These are phyloP conservation scores for Muntiacus reevesi DNA, from an alignment of 2,113 vertebrate species.

Conservation along the genomic window DNA sequence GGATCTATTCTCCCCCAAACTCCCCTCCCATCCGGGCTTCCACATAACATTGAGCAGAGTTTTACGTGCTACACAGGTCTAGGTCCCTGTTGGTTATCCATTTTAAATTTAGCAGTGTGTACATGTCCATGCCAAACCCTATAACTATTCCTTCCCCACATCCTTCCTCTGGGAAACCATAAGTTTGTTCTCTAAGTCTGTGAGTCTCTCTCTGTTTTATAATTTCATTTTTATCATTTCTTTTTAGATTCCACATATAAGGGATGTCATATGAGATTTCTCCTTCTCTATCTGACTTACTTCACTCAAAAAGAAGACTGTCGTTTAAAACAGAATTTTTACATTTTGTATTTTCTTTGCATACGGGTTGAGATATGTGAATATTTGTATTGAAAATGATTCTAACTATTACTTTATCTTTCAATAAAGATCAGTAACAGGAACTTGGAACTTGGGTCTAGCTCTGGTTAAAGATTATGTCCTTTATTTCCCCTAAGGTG, in stretches of 20 bases:
- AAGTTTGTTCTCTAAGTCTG: background rate
- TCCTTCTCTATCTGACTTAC: background rate
- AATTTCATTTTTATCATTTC: background rate
- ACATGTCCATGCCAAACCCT: background rate
- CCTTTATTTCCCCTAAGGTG: background rate
- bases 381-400: background rate
- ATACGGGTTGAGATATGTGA: background rate
- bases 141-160: background rate
- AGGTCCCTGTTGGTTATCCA: background rate
- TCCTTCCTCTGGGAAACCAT: background rate
- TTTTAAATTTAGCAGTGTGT: background rate
- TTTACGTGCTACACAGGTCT: background rate
- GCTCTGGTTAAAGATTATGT: background rate
- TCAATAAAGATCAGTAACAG: background rate
- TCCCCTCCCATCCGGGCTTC: background rate
- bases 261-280: background rate
- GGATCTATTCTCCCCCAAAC: background rate
- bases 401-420: background rate
- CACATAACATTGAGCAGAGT: background rate
- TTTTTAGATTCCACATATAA: background rate
- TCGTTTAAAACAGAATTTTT: background rate
- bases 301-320: background rate
- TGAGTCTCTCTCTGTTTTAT: background rate
- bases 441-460: background rate
- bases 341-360: background rate